These are phyloP conservation scores for Psix sp. DNA, from an alignment of 1,140 invertebrate genomes.

Conservation along the genomic window DNA sequence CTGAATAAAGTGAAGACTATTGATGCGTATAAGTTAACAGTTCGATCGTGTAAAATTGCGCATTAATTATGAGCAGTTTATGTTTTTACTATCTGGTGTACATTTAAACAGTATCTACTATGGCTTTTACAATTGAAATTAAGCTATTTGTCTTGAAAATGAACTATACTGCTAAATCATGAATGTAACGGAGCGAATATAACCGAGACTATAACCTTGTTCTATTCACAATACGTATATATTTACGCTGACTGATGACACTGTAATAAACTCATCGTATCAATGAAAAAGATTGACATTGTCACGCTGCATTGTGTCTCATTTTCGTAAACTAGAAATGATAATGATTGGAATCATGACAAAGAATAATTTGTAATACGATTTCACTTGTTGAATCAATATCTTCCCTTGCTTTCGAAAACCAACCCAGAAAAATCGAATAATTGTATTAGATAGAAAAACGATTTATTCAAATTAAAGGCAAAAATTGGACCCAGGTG, in stretches of 20 bases:
- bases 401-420: no score
- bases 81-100: no score
- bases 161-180: slow-evolving; percentile 33
- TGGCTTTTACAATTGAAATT: slow-evolving; percentile 38
- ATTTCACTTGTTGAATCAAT: no score
- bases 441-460: not conserved
- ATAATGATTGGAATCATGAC: no score
- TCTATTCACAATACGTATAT: slow-evolving; percentile 35
- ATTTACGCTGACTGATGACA: slow-evolving; percentile 41
- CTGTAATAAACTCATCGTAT: slow-evolving; percentile 18
- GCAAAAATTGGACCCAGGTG: slow-evolving; percentile 10
- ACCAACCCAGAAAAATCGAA: not conserved
- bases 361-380: no score
- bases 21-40: no score
- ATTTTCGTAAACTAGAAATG: no score
- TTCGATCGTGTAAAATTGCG: no score
- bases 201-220: slow-evolving; percentile 27
- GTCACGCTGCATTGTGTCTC: not conserved
- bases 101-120: slow-evolving; percentile 1
- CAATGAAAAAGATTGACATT: slow-evolving; percentile 10
- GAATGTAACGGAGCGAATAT: slow-evolving; percentile 12
- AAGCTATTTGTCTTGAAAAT: slow-evolving; percentile 45
- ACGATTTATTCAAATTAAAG: not conserved
- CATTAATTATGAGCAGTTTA: slow-evolving; percentile 11
- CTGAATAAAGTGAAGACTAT: no score